Percentiles rank a stretch among this genome's conserved stretches.
Conservation (phyloP, 2,113 vertebrate species). For the Phylloscopus trochilus region DNA sequence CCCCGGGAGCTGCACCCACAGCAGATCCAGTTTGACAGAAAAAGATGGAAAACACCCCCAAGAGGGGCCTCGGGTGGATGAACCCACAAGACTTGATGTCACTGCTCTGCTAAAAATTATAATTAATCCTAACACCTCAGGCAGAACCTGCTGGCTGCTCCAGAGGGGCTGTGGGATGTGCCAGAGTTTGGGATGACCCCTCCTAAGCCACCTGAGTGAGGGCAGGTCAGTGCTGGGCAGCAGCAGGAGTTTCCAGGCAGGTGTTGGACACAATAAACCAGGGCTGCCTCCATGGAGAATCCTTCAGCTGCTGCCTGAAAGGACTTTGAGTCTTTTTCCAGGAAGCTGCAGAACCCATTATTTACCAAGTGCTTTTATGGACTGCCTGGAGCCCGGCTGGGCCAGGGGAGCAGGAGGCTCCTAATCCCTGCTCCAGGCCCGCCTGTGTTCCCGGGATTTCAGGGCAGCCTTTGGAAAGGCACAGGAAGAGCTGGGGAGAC, state of each 20-base stretch:
- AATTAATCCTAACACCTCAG: rapidly evolving
- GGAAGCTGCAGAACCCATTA: background rate
- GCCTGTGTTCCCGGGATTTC: rapidly evolving
- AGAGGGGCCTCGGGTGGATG: rapidly evolving
- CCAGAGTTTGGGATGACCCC: background rate
- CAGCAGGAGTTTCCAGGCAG: background rate
- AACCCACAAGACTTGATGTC: rapidly evolving
- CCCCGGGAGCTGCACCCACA: rapidly evolving
- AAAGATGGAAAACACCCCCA: rapidly evolving
- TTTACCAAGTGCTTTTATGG: background rate
- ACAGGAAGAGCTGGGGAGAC: slow-evolving; percentile 58
- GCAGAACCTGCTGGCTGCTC: too few species aligned
- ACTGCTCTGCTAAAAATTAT: background rate
- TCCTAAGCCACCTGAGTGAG: rapidly evolving
- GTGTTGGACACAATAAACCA: rapidly evolving
- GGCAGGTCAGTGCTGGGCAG: rapidly evolving
- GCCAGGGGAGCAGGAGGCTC: background rate
- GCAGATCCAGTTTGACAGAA: background rate
- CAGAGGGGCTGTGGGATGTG: background rate
- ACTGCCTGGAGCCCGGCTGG: background rate
- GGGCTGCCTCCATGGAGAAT: rapidly evolving
- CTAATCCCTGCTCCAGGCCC: background rate
- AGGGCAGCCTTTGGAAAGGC: background rate
- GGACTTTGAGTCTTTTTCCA: background rate
- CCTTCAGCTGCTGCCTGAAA: background rate